Conservation (phyloP, 2,888 invertebrate species). For the Rhopalosiphum nymphaeae region DNA sequence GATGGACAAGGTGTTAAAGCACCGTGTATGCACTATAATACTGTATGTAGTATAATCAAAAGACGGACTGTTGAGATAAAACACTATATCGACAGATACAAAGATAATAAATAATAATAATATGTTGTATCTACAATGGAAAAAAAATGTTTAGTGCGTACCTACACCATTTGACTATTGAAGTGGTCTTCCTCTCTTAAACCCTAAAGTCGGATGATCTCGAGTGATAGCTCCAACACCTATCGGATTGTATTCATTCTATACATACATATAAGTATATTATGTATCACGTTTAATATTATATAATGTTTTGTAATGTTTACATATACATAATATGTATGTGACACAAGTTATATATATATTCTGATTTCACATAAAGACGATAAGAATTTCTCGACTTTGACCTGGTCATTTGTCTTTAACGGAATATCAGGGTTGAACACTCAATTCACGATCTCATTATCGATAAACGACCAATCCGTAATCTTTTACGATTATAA, state of each 20-base stretch:
- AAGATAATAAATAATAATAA: not conserved
- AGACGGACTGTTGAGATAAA: not conserved
- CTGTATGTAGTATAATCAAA: not conserved
- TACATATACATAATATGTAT: too few relatives aligned
- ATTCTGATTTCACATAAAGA: not conserved
- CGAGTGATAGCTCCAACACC: not conserved
- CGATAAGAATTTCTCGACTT: not conserved
- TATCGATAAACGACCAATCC: conserved; percentile 22
- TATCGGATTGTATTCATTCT: not conserved
- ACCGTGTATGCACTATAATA: not conserved
- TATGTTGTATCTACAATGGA: not conserved
- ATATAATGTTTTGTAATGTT: too few relatives aligned
- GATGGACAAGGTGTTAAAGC: not conserved
- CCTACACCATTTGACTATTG: not conserved
- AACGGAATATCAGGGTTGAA: not conserved
- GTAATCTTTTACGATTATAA: not conserved
- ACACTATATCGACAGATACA: not conserved
- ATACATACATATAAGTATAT: not conserved
- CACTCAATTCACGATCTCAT: conserved; percentile 12
- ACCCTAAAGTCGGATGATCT: not conserved
- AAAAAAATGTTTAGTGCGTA: not conserved
- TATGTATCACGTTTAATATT: too few relatives aligned
- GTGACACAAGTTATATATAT: not conserved
- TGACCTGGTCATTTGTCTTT: not conserved
- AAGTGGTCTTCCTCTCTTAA: not conserved